phyloP scores from a whole-genome alignment of 1,140 invertebrate genomes.

The Euwallacea fornicatus region DNA sequence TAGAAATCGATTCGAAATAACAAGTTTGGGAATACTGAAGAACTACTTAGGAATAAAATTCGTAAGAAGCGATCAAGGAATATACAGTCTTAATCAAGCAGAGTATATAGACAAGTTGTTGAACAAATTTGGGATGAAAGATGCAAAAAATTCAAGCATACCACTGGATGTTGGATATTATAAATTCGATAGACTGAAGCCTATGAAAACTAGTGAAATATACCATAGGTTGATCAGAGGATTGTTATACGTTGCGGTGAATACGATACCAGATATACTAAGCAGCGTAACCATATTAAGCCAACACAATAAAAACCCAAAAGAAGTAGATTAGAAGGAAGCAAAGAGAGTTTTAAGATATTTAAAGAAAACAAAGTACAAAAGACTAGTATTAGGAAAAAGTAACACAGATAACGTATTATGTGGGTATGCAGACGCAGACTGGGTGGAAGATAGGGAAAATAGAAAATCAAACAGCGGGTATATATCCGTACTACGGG shows the following conservation, averaged over 20 bases:
- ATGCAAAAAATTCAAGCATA: conserved; percentile 17
- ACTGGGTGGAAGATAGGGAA: conserved; percentile 51
- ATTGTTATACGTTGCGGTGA: conserved; percentile 52
- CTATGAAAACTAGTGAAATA: conserved; percentile 40
- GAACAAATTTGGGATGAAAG: conserved; percentile 14
- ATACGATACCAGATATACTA: conserved; percentile 54
- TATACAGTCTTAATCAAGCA: conserved; percentile 29
- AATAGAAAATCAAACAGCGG: too few species aligned
- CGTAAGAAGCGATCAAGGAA: conserved; percentile 8
- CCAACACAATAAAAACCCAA: conserved; percentile 47
- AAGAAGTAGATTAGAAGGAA: conserved; percentile 53
- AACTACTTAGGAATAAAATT: conserved; percentile 43
- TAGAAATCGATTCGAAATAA: conserved; percentile 41
- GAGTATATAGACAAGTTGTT: conserved; percentile 22
- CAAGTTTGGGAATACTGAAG: conserved; percentile 39
- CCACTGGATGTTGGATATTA: conserved; percentile 20
- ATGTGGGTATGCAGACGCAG: conserved; percentile 52
- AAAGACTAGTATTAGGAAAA: conserved; percentile 17
- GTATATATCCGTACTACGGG: too few species aligned
- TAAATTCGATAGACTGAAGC: conserved; percentile 48
- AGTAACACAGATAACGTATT: conserved; percentile 37
- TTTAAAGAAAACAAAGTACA: conserved; percentile 50
- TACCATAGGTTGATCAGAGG: conserved; percentile 6
- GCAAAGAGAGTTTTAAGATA: conserved; percentile 55
- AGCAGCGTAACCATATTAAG: conserved; percentile 44